Conservation (phyloP, 2,113 vertebrate species). For the Oenanthe melanoleuca region DNA sequence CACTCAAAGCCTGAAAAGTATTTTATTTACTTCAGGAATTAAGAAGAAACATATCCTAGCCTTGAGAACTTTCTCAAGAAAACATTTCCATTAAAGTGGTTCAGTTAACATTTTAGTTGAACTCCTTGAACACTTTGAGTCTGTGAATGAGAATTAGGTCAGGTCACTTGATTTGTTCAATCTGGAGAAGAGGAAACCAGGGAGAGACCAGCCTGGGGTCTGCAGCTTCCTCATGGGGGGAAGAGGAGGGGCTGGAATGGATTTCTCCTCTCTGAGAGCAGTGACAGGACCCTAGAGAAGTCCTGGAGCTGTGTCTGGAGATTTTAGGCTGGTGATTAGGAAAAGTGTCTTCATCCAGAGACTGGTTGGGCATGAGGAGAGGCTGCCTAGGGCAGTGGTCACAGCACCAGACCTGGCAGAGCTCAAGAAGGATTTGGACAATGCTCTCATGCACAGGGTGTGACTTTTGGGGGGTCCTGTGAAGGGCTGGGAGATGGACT, state of each 20-base stretch:
- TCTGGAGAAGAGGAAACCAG: neutral
- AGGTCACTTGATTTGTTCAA: neutral
- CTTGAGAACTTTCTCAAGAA: neutral
- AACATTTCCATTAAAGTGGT: neutral
- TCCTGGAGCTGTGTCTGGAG: neutral
- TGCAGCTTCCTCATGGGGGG: accelerated
- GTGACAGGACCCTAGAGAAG: neutral
- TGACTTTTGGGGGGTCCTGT: neutral
- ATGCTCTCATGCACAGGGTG: neutral
- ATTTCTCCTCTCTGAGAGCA: neutral
- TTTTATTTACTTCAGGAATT: neutral
- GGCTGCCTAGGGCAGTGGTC: neutral
- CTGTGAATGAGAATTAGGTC: neutral
- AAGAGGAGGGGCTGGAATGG: neutral
- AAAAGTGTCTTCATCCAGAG: neutral
- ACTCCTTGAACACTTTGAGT: neutral
- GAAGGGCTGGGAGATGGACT: neutral
- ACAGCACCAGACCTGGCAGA: neutral
- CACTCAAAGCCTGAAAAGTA: neutral
- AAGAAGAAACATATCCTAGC: neutral
- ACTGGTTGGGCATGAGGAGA: no score
- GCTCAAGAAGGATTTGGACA: neutral
- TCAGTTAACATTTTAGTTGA: neutral
- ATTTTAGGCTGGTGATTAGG: neutral
- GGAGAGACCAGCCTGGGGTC: neutral